Base-by-base conservation (phyloP, 2,888 invertebrate genomes). In the Cephus pygmeus region DNA sequence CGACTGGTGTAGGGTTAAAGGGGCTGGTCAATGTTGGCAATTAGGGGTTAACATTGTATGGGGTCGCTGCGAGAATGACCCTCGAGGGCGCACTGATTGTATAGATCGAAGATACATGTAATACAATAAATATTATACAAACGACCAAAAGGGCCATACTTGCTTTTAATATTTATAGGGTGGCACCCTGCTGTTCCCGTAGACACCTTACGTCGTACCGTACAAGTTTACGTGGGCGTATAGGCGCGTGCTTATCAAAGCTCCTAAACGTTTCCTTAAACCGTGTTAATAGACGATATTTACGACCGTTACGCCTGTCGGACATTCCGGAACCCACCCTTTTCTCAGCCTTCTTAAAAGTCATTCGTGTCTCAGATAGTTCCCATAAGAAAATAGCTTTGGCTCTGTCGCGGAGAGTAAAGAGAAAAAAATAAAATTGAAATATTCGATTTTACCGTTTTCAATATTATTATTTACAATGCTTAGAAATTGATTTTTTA, bases 221-320 rank as follows among this genome's bases (percentile, higher is more conserved):
- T 12, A 71, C 71, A 23, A 9, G 71, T 33, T 15, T 1, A 34
- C 71, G 71, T 71, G 71, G 71, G 71, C 15, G 71, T 31, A 12
- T 31, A 31, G 31, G 71, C 71, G 71, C 71, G 71, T 71, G 33
- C 33, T 71, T 33, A 71, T 33, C 71, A 71, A 71, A 71, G 33
- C 12, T 31, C 15, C 71, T 34, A 34, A 71, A 71, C 4, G 71
- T 34, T 56, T 12, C 71, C 31, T 71, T 71, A 71, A 71, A 34
- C 71, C 31, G 33, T 31, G 71, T 31, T 71, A 71, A 71, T 71
- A 71, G 71, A 31, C 31, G 15, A 12, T 71, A 71, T 71, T 71
- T 71, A 71, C 33, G 71, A 34, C 33, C 71, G 71, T 56, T 56
- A 56, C 15, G 56, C 56, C 56, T 56, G 56, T 56, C 56, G 56